Percentiles rank a stretch among this genome's conserved stretches.
phyloP scores from a whole-genome alignment of 2,797 vertebrate species.

The Xiphophorus birchmanni region DNA sequence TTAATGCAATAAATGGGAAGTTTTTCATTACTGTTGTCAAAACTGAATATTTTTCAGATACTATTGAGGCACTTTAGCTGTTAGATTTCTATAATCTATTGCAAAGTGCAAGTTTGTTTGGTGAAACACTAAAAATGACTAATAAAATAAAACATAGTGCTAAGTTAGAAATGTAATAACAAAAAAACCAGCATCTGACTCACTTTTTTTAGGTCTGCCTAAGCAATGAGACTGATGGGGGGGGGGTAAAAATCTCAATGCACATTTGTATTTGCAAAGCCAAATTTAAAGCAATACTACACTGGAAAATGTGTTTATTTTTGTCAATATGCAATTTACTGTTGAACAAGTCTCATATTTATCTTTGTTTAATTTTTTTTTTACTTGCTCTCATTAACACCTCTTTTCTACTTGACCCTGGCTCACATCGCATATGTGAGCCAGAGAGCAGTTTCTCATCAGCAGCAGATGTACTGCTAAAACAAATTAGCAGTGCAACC shows the following conservation, averaged over 20 bases:
- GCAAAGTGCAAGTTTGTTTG: not conserved
- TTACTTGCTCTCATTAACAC: constrained; percentile 48
- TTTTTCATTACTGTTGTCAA: not conserved
- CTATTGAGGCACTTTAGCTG: not conserved
- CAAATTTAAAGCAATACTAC: constrained; percentile 69
- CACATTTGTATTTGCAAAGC: constrained; percentile 32
- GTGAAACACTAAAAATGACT: not conserved
- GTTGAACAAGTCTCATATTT: constrained; percentile 68
- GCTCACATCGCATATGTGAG: constrained; percentile 25
- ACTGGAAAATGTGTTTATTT: constrained; percentile 52
- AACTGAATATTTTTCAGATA: not conserved
- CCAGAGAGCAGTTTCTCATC: constrained; percentile 65
- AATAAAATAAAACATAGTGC: not conserved
- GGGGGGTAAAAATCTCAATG: not conserved
- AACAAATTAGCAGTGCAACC: constrained; percentile 11
- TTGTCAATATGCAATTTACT: constrained; percentile 34
- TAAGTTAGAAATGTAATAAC: not conserved
- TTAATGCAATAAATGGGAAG: not conserved
- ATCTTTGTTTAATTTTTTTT: constrained; percentile 76
- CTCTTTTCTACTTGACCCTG: constrained; percentile 54
- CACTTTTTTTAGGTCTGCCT: not conserved
- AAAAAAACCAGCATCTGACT: not conserved
- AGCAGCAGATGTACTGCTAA: constrained; percentile 44
- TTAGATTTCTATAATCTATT: not conserved
- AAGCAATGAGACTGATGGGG: not conserved